phyloP scores from a whole-genome alignment of 2,888 invertebrate species.

The Homarus gammarus region DNA sequence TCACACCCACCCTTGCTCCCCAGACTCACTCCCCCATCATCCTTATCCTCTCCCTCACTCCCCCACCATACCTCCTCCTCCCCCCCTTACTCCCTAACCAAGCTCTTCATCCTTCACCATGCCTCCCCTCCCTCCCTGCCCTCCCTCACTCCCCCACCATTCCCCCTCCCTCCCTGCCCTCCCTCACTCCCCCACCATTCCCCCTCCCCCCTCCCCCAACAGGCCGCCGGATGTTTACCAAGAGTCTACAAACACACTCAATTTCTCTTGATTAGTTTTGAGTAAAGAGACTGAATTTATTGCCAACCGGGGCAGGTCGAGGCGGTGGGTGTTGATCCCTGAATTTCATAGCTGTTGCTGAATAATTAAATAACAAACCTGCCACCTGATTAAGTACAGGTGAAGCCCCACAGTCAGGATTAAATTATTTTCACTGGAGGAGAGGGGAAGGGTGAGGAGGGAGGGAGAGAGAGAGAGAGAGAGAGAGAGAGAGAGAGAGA shows the following conservation, averaged over 20 bases:
- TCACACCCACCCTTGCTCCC: neutral
- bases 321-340: constrained; percentile 3
- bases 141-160: too few relatives aligned
- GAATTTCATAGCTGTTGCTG: constrained; percentile 11
- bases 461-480: too few relatives aligned
- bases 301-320: neutral
- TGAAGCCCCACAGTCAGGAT: neutral
- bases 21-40: neutral
- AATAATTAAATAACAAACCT: constrained; percentile 29
- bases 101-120: neutral
- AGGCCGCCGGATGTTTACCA: constrained; percentile 20
- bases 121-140: too few relatives aligned
- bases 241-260: constrained; percentile 44
- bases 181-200: too few relatives aligned
- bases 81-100: constrained; percentile 5
- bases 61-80: constrained; percentile 26
- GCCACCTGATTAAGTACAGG: constrained; percentile 16
- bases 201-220: neutral
- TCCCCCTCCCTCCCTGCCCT: constrained; percentile 23
- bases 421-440: constrained; percentile 9
- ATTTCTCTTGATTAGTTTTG: constrained; percentile 54
- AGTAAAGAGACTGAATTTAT: constrained; percentile 44
- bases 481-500: too few relatives aligned
- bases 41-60: neutral
- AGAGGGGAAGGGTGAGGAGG: too few relatives aligned